phyloP scores from a whole-genome alignment of 2,888 invertebrate genomes.

The Cinara cedri region DNA sequence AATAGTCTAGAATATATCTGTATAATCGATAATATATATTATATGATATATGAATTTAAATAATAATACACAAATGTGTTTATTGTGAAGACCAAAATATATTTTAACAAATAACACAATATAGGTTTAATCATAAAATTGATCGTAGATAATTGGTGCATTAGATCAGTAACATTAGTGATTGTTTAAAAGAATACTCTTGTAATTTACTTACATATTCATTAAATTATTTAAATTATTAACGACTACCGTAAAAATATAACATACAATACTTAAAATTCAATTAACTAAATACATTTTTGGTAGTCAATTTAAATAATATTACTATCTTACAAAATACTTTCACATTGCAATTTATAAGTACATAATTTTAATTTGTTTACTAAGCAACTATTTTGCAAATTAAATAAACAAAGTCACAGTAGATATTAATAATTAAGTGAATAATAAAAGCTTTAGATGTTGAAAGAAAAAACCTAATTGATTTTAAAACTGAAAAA shows the following conservation, averaged over 20 bases:
- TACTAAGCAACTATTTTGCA: conserved; percentile 11
- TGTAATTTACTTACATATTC: conserved; percentile 20
- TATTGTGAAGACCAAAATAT: conserved; percentile 29
- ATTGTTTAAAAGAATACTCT: conserved; percentile 47
- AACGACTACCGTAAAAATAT: conserved; percentile 31
- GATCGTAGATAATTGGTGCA: conserved; percentile 48
- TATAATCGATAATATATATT: too few relatives aligned
- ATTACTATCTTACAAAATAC: conserved; percentile 34
- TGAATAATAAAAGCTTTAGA: background rate
- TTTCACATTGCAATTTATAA: conserved; percentile 22
- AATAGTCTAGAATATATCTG: too few relatives aligned
- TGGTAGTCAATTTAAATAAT: conserved; percentile 33
- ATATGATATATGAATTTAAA: too few relatives aligned
- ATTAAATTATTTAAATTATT: conserved; percentile 25
- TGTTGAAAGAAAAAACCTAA: conserved; percentile 9
- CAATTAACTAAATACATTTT: conserved; percentile 47
- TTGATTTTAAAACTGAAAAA: conserved; percentile 6
- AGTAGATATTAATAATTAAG: conserved; percentile 33
- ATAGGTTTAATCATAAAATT: conserved; percentile 40
- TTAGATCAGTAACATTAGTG: conserved; percentile 42
- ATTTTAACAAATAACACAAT: conserved; percentile 50
- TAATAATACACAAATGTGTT: background rate
- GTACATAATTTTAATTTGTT: conserved; percentile 34
- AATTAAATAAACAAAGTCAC: conserved; percentile 28
- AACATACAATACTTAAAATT: conserved; percentile 47